A percentile compares a stretch with the other conserved stretches of the same genome.
Conservation (phyloP, 2,113 vertebrate species). For the Phylloscopus trochiloides region DNA sequence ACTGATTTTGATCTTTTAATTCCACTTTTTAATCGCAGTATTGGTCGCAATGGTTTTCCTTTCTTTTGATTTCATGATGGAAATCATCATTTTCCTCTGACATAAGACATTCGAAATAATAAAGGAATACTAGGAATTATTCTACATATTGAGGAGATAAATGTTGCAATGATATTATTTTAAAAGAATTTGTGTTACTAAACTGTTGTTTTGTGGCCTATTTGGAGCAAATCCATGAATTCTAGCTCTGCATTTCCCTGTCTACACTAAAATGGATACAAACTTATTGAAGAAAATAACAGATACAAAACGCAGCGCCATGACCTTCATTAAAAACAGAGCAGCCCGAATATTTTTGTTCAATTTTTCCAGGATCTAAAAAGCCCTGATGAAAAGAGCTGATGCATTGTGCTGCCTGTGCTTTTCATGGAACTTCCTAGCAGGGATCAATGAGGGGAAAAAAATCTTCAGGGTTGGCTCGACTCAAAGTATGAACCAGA, state of each 20-base stretch:
- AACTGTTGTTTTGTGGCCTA: neutral
- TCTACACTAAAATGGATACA: neutral
- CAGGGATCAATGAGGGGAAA: neutral
- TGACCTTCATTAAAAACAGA: neutral
- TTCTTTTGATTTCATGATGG: neutral
- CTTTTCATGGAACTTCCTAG: constrained; percentile 36
- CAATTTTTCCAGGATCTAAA: neutral
- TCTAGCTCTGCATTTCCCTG: neutral
- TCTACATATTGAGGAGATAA: neutral
- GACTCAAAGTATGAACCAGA: neutral
- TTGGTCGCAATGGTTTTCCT: neutral
- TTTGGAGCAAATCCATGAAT: neutral
- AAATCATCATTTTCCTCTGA: neutral
- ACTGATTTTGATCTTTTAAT: neutral
- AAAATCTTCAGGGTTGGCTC: neutral
- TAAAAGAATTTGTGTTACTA: neutral
- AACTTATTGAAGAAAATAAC: neutral
- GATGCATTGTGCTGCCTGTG: neutral
- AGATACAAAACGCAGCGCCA: neutral
- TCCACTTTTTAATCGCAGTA: neutral
- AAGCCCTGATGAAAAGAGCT: neutral
- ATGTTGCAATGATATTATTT: neutral
- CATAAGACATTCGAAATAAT: neutral
- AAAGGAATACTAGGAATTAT: neutral
- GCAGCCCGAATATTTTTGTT: constrained; percentile 6